These are phyloP conservation scores for Aricia artaxerxes DNA, from an alignment of 2,888 invertebrate species.

Conservation along the genomic window DNA sequence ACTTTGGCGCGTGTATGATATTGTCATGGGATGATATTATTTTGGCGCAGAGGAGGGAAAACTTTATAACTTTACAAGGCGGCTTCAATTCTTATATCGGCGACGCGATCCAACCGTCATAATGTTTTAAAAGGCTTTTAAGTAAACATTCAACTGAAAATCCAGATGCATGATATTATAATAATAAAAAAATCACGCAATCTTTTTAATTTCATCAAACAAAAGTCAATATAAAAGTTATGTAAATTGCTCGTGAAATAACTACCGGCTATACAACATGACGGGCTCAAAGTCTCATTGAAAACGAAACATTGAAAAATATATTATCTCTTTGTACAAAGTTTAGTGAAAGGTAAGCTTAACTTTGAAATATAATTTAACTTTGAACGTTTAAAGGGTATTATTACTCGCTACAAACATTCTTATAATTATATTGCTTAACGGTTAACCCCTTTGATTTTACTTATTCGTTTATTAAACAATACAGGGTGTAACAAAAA, in stretches of 20 bases:
- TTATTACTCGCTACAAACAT: background rate
- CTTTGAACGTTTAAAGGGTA: background rate
- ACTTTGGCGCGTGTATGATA: too few relatives aligned
- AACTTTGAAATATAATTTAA: conserved; percentile 11
- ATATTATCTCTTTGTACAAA: background rate
- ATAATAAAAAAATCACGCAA: too few relatives aligned
- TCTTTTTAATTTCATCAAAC: background rate
- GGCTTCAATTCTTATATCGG: too few relatives aligned
- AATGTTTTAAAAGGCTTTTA: too few relatives aligned
- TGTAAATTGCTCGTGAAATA: background rate
- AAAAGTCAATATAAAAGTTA: background rate
- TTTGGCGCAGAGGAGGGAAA: too few relatives aligned
- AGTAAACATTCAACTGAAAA: too few relatives aligned
- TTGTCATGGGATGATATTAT: too few relatives aligned
- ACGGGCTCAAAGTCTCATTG: background rate
- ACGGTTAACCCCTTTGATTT: background rate
- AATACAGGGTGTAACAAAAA: too few relatives aligned
- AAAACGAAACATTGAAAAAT: background rate
- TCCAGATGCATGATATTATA: too few relatives aligned
- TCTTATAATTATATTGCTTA: conserved; percentile 9
- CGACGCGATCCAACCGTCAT: too few relatives aligned
- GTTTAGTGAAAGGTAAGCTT: background rate
- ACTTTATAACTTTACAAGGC: too few relatives aligned
- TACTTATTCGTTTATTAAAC: background rate
- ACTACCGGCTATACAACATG: background rate